Percentiles rank a stretch among this genome's conserved stretches.
Conservation (phyloP, 2,888 invertebrate genomes). For the Ectobius pallidus region DNA sequence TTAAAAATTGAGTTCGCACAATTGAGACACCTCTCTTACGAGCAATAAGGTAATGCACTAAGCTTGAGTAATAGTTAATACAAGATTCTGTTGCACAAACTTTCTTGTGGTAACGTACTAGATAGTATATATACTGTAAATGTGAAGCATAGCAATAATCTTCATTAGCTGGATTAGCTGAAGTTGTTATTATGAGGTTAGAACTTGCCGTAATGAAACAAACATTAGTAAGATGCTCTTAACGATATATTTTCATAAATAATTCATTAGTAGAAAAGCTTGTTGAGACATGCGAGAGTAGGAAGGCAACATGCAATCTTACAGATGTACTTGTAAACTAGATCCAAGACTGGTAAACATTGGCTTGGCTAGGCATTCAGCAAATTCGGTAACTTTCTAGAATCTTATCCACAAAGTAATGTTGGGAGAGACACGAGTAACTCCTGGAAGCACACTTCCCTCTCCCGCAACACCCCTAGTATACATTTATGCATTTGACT, state of each 20-base stretch:
- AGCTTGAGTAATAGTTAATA: no score
- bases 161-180: not conserved
- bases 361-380: slow-evolving; percentile 1
- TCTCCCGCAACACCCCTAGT: not conserved
- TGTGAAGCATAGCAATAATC: no score
- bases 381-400: not conserved
- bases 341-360: not conserved
- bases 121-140: no score
- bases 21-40: no score
- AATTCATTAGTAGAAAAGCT: slow-evolving; percentile 5
- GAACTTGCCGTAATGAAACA: not conserved
- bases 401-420: slow-evolving; percentile 8
- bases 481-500: slow-evolving; percentile 27
- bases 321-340: slow-evolving; percentile 2
- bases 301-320: slow-evolving; percentile 2
- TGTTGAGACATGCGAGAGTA: not conserved
- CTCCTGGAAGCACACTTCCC: not conserved
- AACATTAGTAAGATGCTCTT: slow-evolving; percentile 2
- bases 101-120: no score
- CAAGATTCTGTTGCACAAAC: no score
- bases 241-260: slow-evolving; percentile 1
- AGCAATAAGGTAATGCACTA: no score
- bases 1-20: no score
- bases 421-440: not conserved
- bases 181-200: not conserved